These are phyloP conservation scores for Drosophila simulans DNA, from an alignment of 1,140 invertebrate genomes.

Conservation along the genomic window DNA sequence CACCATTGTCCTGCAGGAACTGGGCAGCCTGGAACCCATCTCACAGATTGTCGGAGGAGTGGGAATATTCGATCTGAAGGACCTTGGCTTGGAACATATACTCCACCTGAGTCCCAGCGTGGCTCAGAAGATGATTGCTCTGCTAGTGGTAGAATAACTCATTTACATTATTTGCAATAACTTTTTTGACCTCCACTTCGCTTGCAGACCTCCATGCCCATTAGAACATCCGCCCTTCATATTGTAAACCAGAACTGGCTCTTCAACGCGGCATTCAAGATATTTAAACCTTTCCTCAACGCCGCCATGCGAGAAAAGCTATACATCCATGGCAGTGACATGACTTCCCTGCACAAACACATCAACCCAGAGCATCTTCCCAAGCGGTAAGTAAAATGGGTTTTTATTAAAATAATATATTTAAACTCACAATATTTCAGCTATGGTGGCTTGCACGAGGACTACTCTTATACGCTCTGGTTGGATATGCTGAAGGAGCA, in stretches of 20 bases:
- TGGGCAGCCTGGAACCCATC: slow-evolving; percentile 90
- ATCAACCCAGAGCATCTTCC: slow-evolving; percentile 89
- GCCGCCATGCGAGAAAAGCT: slow-evolving; percentile 89
- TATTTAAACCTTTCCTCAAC: slow-evolving; percentile 91
- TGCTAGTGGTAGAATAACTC: slow-evolving; percentile 87
- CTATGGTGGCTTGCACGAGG: slow-evolving; percentile 89
- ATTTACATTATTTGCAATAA: not conserved
- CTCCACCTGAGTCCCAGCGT: slow-evolving; percentile 90
- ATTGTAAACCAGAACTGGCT: slow-evolving; percentile 92
- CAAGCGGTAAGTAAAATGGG: slow-evolving; percentile 85
- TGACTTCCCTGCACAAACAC: slow-evolving; percentile 91
- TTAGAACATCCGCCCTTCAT: slow-evolving; percentile 90
- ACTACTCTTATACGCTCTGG: slow-evolving; percentile 90
- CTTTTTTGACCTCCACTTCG: not conserved
- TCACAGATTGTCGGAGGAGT: slow-evolving; percentile 91
- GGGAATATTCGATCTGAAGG: slow-evolving; percentile 90
- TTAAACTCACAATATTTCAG: slow-evolving; percentile 15
- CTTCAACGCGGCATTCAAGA: slow-evolving; percentile 90
- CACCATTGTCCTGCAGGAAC: slow-evolving; percentile 89
- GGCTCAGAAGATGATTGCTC: slow-evolving; percentile 87
- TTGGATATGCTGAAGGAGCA: slow-evolving; percentile 86
- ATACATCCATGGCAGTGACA: slow-evolving; percentile 91
- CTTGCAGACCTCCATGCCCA: slow-evolving; percentile 89
- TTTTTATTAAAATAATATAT: not conserved
- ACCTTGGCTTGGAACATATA: slow-evolving; percentile 89